Percentiles rank a stretch among this genome's conserved stretches.
Conservation (phyloP, 1,140 invertebrate genomes). For the Papilio xuthus region DNA sequence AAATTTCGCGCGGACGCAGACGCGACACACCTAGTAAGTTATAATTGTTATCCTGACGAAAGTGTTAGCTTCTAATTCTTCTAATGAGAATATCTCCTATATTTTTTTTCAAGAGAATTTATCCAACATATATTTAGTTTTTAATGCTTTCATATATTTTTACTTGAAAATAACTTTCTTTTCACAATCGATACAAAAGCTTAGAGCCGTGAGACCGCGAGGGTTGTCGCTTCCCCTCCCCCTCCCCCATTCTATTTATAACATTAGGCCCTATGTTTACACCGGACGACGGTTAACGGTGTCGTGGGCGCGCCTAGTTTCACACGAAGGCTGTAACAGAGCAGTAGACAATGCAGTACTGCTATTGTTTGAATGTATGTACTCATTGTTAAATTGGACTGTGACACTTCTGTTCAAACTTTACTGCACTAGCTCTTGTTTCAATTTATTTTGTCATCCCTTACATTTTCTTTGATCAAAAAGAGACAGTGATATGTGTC, state of each 20-base stretch:
- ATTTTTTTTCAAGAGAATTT: too few relatives aligned
- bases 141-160: not conserved
- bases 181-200: not conserved
- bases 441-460: not conserved
- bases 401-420: too few relatives aligned
- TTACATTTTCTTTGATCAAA: not conserved
- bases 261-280: slow-evolving; percentile 22
- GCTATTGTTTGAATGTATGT: not conserved
- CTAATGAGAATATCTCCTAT: too few relatives aligned
- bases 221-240: not conserved
- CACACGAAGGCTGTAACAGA: not conserved
- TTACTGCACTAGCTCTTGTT: not conserved
- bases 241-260: not conserved
- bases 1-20: too few relatives aligned
- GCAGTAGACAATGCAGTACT: not conserved
- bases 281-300: slow-evolving; percentile 7
- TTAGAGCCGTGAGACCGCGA: not conserved
- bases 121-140: too few relatives aligned
- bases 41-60: too few relatives aligned
- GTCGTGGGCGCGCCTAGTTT: not conserved
- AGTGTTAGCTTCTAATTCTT: too few relatives aligned
- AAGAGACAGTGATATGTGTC: not conserved
- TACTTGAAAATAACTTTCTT: not conserved
- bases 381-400: too few relatives aligned
- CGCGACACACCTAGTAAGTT: too few relatives aligned